Evolutionary conservation across 2,888 invertebrate species (phyloP).

Genomic region (Ennomos quercinarius): DNA sequence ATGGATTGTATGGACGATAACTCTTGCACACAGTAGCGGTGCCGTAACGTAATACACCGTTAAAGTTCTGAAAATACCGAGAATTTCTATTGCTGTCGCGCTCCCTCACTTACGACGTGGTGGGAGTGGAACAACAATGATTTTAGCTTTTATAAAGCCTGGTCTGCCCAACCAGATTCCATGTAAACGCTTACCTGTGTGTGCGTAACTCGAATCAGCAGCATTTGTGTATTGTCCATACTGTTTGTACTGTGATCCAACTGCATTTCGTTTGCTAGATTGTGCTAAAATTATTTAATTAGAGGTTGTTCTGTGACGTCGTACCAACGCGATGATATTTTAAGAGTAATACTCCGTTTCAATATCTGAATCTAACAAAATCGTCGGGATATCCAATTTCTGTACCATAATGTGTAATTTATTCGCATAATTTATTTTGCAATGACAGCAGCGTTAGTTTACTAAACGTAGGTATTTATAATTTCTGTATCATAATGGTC

Average conservation of each 20-base stretch:
- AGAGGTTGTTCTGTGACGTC: slow-evolving; percentile 53
- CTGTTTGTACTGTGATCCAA: slow-evolving; percentile 27
- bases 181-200: slow-evolving; percentile 7
- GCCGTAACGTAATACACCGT: no score
- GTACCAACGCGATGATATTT: slow-evolving; percentile 55
- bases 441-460: slow-evolving; percentile 67
- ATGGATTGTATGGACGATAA: slow-evolving; percentile 24
- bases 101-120: no score
- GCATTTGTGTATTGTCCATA: slow-evolving; percentile 13
- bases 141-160: no score
- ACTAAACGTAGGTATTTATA: slow-evolving; percentile 70
- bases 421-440: slow-evolving; percentile 74
- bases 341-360: slow-evolving; percentile 57
- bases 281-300: slow-evolving; percentile 52
- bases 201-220: slow-evolving; percentile 1
- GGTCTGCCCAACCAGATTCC: slow-evolving; percentile 12
- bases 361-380: slow-evolving; percentile 12
- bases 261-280: slow-evolving; percentile 75
- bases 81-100: no score
- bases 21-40: no score
- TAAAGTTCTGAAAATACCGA: no score
- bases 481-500: slow-evolving; percentile 82
- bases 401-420: slow-evolving; percentile 60
- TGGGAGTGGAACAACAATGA: no score
- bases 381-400: slow-evolving; percentile 43